A percentile compares a stretch with the other conserved stretches of the same genome.
phyloP scores from a whole-genome alignment of 2,888 invertebrate species.

The Strigamia transsilvanica region DNA sequence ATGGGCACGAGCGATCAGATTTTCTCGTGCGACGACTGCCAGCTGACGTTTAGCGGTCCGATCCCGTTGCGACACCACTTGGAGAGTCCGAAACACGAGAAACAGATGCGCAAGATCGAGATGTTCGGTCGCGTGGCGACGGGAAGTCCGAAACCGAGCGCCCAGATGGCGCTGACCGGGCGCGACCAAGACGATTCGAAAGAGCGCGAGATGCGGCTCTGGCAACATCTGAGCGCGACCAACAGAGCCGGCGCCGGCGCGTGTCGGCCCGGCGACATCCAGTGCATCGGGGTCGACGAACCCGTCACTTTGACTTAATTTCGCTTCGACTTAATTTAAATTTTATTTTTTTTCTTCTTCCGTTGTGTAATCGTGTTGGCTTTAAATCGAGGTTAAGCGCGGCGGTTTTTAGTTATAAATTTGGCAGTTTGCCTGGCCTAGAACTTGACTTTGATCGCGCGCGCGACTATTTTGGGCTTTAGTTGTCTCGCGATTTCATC shows the following conservation, averaged over 20 bases:
- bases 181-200: too few species aligned
- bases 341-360: too few species aligned
- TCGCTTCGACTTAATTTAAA: too few species aligned
- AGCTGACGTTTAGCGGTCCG: conserved; percentile 4
- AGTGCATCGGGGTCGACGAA: too few species aligned
- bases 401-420: background rate
- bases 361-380: background rate
- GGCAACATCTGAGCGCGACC: too few species aligned
- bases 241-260: too few species aligned
- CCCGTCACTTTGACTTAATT: too few species aligned
- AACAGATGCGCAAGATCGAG: background rate
- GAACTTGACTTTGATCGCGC: background rate
- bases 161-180: too few species aligned
- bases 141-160: background rate
- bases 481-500: background rate
- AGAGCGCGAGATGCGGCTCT: too few species aligned
- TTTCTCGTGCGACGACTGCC: background rate
- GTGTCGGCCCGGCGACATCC: too few species aligned
- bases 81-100: conserved; percentile 26
- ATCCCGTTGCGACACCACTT: background rate
- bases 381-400: background rate
- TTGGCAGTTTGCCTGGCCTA: background rate
- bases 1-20: background rate
- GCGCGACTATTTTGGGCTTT: background rate
- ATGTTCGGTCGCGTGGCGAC: background rate